Evolutionary conservation across 2,888 invertebrate genomes (phyloP), one percentile per base, ranked within the genome.

Genomic region (Latrodectus hesperus): DNA sequence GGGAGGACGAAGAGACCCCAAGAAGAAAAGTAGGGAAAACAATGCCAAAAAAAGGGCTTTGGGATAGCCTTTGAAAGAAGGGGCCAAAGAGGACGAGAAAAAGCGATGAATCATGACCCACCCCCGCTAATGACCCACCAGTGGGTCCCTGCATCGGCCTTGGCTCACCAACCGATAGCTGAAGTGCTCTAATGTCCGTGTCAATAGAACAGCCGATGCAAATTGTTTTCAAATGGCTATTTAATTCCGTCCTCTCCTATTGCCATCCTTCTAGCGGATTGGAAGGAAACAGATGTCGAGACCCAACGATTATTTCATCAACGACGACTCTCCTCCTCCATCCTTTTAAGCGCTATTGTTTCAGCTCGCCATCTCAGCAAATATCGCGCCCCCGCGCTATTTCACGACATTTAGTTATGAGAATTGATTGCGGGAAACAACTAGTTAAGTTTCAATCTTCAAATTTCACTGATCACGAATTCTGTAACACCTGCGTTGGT

Each of bases 151-250:
- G 82, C 70, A 67, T 55, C 60, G 67, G 82, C 60, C 85, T 76
- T 75, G 85, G 85, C 85, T 80, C 75, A 86, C 85, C 85, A 68
- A 86, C 80, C 85, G 85, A 85, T 85, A 73, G 85, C 80, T 38
- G 80, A 71, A 81, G 72, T 77, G 86, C 82, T 83, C 83, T 88
- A 88, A 88, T 88, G 87, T 88, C 87, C 87, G 83, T 88, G 87
- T 88, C 87, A 88, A 88, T 88, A 88, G 87, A 88, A 83, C 87
- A 88, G 87, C 87, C 87, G 87, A 88, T 88, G 87, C 87, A 88
- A 88, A 88, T 88, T 88, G 87, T 88, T 88, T 88, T 88, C 87
- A 88, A 88, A 88, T 88, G 83, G 82, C 82, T 82, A 77, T 88
- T 88, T 88, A 88, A 88, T 88, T 88, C 83, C 86, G 81, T 86